These are phyloP conservation scores for Bovichtus variegatus DNA, from an alignment of 2,797 vertebrate species.

Conservation along the genomic window DNA sequence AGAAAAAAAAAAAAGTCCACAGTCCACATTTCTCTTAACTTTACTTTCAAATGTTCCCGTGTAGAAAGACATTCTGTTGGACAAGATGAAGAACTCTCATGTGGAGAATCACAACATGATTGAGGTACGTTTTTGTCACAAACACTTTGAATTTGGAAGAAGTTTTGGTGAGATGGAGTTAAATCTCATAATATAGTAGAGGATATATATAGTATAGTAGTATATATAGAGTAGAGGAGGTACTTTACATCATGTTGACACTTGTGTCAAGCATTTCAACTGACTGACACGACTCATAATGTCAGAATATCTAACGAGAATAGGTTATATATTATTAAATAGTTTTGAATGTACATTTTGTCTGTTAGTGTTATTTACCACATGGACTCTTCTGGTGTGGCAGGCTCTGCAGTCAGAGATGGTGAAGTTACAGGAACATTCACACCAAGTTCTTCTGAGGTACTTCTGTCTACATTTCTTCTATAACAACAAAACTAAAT, in stretches of 20 bases:
- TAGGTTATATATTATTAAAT: neutral
- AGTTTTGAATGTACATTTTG: neutral
- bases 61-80: conserved; percentile 81
- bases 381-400: conserved; percentile 27
- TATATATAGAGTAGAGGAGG: neutral
- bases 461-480: conserved; percentile 33
- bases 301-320: neutral
- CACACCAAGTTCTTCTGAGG: conserved; percentile 82
- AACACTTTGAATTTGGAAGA: neutral
- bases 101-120: conserved; percentile 83
- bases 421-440: conserved; percentile 81
- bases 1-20: neutral
- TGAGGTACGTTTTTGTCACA: conserved; percentile 69
- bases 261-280: neutral
- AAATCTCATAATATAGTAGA: neutral
- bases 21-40: neutral
- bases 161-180: neutral
- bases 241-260: neutral
- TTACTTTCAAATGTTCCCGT: conserved; percentile 10
- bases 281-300: neutral
- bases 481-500: neutral
- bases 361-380: neutral
- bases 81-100: conserved; percentile 82
- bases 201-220: too few species aligned
- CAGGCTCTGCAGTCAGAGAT: conserved; percentile 83